Evolutionary conservation across 2,888 invertebrate species (phyloP), one percentile per base, ranked within the genome.

Genomic region (Embidobia sp.): DNA sequence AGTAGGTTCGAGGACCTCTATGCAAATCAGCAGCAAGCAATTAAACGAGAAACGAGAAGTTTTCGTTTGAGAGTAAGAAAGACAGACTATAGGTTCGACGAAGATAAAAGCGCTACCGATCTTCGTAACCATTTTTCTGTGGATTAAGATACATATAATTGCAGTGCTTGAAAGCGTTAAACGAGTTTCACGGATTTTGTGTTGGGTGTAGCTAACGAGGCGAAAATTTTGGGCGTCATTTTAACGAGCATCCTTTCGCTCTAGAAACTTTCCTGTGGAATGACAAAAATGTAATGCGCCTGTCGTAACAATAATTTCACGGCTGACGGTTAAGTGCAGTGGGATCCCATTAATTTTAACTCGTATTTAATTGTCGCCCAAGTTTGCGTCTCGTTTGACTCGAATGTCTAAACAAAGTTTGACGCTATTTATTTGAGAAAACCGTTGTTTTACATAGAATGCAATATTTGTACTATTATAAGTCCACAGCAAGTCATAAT

Each of bases 1-100:
- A 75, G 67, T 59, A 79, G 79, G 83, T 79, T 63, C 77, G 53
- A 61, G 77, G 53, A 69, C 83, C 77, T 83, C 82, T 86, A 86
- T 87, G 87, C 84, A 87, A 87, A 87, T 87, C 85, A 86, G 85
- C 73, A 76, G 22, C 76, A 77, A 73, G 86, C 84, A 87, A 87
- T 87, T 87, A 87, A 87, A 84, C 77, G 82, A 53, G 73, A 63
- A 82, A 72, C 63, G 55, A 77, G 70, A 74, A 37, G 66, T 33
- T 40, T 46, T 61, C 46, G 31, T 40, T 8, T n/a, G 13, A 48
- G 44, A 7, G 26, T 13, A 16, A 64, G 7, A 18, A 27, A 26
- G 61, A 46, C 27, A 18, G 22, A 15, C 5, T 1, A 7, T 13
- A 15, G 16, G 16, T 55, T 44, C 3, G 22, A 67, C 48, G n/a